phyloP scores from a whole-genome alignment of 1,140 invertebrate genomes.

The Dreissena rostriformis region DNA sequence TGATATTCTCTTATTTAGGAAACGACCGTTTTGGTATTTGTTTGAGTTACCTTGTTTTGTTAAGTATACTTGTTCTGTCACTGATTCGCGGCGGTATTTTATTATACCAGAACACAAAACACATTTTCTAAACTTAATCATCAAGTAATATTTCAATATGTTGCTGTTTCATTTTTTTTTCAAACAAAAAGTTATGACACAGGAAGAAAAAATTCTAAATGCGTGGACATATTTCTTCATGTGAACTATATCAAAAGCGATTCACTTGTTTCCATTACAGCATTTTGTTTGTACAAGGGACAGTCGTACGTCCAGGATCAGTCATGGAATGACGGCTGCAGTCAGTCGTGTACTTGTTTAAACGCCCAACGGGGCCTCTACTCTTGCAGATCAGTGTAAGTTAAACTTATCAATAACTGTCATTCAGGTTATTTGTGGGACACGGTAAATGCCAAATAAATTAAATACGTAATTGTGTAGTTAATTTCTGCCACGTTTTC shows the following conservation, averaged over 20 bases:
- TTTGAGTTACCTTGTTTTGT: too few relatives aligned
- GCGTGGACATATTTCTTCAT: constrained; percentile 30
- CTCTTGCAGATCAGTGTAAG: constrained; percentile 60
- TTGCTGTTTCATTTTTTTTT: constrained; percentile 11
- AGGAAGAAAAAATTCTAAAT: constrained; percentile 36
- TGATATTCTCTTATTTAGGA: too few relatives aligned
- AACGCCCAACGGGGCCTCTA: constrained; percentile 60
- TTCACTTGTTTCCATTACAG: constrained; percentile 33
- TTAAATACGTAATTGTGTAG: not conserved
- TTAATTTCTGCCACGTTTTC: not conserved
- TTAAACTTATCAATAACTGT: not conserved
- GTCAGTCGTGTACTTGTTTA: constrained; percentile 60
- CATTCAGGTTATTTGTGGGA: too few relatives aligned
- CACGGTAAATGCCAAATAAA: not conserved
- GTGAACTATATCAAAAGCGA: constrained; percentile 26
- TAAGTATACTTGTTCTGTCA: too few relatives aligned
- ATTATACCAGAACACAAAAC: not conserved
- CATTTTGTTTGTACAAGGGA: constrained; percentile 63
- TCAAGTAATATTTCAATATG: constrained; percentile 16
- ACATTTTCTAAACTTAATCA: not conserved
- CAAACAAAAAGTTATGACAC: constrained; percentile 29
- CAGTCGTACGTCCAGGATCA: constrained; percentile 61
- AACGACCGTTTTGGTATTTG: too few relatives aligned
- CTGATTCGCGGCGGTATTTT: not conserved
- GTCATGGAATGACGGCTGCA: constrained; percentile 67